Evolutionary conservation across 2,113 vertebrate genomes (phyloP).

Genomic region (Choloepus hoffmanni): DNA sequence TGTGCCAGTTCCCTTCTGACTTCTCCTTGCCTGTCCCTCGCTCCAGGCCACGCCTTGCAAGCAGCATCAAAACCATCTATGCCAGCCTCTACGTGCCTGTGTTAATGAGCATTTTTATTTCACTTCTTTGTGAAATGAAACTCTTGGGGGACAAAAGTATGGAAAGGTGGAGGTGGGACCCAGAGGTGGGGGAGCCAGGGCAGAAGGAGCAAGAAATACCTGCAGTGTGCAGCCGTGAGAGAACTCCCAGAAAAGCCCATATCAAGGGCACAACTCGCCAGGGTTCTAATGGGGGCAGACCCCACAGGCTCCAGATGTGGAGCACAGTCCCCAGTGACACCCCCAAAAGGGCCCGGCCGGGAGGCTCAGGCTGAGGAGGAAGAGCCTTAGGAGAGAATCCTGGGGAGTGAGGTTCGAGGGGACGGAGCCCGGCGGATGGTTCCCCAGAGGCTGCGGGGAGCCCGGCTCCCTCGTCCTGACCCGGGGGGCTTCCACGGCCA

Average conservation of each 20-base stretch:
- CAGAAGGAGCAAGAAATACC: neutral
- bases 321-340: neutral
- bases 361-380: neutral
- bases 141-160: neutral
- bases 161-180: neutral
- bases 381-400: neutral
- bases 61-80: conserved; percentile 61
- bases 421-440: neutral
- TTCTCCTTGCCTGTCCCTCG: conserved; percentile 65
- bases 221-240: rapidly evolving
- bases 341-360: too few relatives aligned
- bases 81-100: conserved; percentile 51
- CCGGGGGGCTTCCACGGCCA: neutral
- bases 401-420: neutral
- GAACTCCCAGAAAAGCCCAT: neutral
- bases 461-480: neutral
- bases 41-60: conserved; percentile 62
- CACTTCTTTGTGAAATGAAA: conserved; percentile 62
- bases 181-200: neutral
- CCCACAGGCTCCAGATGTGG: neutral
- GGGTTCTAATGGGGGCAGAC: neutral
- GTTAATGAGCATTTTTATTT: conserved; percentile 75
- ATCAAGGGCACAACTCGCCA: rapidly evolving
- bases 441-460: neutral
- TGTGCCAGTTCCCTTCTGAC: conserved; percentile 58